Percentiles rank a stretch among this genome's conserved stretches.
These are phyloP conservation scores for Tetramorium parvispinum DNA, from an alignment of 1,140 invertebrate species.

Conservation along the genomic window DNA sequence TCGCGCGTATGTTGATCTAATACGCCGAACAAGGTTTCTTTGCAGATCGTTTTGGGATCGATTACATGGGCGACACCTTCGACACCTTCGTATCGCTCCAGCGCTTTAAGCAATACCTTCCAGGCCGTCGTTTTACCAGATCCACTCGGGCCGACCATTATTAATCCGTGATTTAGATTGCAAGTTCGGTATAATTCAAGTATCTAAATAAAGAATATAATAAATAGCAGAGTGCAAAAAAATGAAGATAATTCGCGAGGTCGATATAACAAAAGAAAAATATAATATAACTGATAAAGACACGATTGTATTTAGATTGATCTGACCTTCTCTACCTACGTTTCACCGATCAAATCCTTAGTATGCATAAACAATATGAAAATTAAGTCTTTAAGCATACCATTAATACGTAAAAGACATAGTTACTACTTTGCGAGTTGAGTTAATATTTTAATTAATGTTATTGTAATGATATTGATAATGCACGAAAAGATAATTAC, in stretches of 20 bases:
- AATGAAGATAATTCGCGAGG: not conserved
- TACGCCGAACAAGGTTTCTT: slow-evolving; percentile 99
- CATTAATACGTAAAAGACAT: not conserved
- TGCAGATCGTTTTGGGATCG: slow-evolving; percentile 99
- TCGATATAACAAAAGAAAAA: not conserved
- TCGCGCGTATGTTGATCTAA: slow-evolving; percentile 99
- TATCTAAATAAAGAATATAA: slow-evolving; percentile 88
- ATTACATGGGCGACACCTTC: slow-evolving; percentile 99
- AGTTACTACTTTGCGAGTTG: slow-evolving; percentile 3
- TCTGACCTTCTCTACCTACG: slow-evolving; percentile 93
- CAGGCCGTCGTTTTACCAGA: slow-evolving; percentile 99
- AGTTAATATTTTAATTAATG: not conserved
- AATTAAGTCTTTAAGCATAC: slow-evolving; percentile 65
- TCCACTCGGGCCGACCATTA: slow-evolving; percentile 99
- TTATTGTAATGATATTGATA: too few relatives aligned
- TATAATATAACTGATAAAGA: too few relatives aligned
- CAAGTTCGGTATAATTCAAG: slow-evolving; percentile 99
- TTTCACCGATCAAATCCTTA: slow-evolving; percentile 88
- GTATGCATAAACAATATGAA: slow-evolving; percentile 79
- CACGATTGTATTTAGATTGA: slow-evolving; percentile 62
- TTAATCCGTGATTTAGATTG: slow-evolving; percentile 98
- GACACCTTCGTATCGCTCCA: slow-evolving; percentile 96
- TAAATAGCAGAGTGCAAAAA: not conserved
- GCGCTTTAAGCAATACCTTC: slow-evolving; percentile 97
- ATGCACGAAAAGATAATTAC: slow-evolving; percentile 18